Percentiles rank a stretch among this genome's conserved stretches.
Evolutionary conservation across 2,888 invertebrate species (phyloP).

Genomic region (Lissocephala sabroskyi): DNA sequence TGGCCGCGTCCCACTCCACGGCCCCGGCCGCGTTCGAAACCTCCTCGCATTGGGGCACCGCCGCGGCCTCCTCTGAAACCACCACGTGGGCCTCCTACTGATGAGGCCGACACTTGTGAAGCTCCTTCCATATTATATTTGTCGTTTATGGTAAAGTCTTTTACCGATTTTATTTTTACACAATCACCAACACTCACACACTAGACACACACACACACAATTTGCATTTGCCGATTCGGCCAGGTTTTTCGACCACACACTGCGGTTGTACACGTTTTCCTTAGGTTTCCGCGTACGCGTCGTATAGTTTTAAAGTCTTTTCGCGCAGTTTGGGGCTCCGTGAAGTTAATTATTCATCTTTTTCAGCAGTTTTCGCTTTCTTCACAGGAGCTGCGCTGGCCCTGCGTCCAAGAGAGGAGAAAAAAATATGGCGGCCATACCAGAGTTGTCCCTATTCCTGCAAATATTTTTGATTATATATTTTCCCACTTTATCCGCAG

Average conservation of each 20-base stretch:
- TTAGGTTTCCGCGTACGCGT: no score
- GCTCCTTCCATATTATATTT: slow-evolving; percentile 66
- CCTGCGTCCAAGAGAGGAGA: slow-evolving; percentile 41
- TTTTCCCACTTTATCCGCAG: no score
- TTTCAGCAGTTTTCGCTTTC: slow-evolving; percentile 1
- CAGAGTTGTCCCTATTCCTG: no score
- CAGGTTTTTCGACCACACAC: no score
- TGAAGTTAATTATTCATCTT: slow-evolving; percentile 36
- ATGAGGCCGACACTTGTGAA: slow-evolving; percentile 49
- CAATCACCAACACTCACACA: slow-evolving; percentile 26
- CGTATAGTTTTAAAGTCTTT: slow-evolving; percentile 10
- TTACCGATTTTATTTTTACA: slow-evolving; percentile 21
- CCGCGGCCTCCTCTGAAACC: slow-evolving; percentile 69
- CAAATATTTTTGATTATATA: no score
- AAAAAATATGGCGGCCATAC: slow-evolving; percentile 60
- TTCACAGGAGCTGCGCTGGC: slow-evolving; percentile 27
- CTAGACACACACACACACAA: slow-evolving; percentile 16
- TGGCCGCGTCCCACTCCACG: slow-evolving; percentile 72
- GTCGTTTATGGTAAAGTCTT: slow-evolving; percentile 9
- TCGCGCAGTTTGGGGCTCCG: slow-evolving; percentile 7
- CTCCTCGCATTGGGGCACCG: slow-evolving; percentile 68
- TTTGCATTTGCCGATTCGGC: no score
- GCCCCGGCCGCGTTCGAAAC: slow-evolving; percentile 70
- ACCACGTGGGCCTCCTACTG: slow-evolving; percentile 66
- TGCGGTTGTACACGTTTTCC: no score